These are phyloP conservation scores for Latrodectus hesperus DNA, from an alignment of 2,888 invertebrate genomes.

Conservation along the genomic window DNA sequence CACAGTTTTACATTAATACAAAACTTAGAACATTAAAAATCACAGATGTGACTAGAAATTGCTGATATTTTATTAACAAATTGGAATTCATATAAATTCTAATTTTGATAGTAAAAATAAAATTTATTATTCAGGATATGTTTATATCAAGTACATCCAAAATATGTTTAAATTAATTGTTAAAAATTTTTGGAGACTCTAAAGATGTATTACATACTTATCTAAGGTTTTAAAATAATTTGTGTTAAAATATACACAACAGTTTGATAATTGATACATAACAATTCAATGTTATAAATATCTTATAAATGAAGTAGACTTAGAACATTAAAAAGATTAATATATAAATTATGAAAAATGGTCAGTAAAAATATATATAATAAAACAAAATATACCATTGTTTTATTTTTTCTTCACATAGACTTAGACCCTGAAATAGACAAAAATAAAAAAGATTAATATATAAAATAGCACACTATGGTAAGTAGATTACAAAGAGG, in stretches of 20 bases:
- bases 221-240: too few species aligned
- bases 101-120: too few species aligned
- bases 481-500: neutral
- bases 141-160: too few species aligned
- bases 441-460: neutral
- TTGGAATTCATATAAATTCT: too few species aligned
- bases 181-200: too few species aligned
- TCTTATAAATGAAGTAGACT: neutral
- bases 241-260: neutral
- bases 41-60: too few species aligned
- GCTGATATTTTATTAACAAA: too few species aligned
- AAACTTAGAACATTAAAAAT: too few species aligned
- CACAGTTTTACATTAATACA: too few species aligned
- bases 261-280: neutral
- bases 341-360: neutral
- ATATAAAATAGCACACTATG: neutral
- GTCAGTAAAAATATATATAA: neutral
- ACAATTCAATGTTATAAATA: neutral
- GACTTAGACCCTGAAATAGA: conserved; percentile 35
- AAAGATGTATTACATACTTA: too few species aligned
- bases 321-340: neutral
- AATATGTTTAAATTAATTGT: too few species aligned
- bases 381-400: conserved; percentile 38
- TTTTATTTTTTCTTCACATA: conserved; percentile 42
- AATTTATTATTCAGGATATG: too few species aligned